A percentile compares a stretch with the other conserved stretches of the same genome.
phyloP scores from a whole-genome alignment of 2,113 vertebrate species.

The Malurus alboscapulatus region DNA sequence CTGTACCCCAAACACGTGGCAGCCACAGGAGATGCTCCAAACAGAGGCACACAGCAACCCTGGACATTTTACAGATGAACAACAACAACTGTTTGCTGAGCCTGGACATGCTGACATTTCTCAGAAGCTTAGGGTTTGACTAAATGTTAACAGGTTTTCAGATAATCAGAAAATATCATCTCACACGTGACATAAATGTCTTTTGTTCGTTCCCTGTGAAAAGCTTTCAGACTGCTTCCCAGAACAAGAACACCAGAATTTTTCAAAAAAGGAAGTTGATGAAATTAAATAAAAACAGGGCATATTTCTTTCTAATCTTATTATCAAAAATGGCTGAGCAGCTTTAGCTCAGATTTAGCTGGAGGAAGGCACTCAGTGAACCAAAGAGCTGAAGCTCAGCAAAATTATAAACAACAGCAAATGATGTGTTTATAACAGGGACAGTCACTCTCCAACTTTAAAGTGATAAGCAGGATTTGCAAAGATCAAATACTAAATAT shows the following conservation, averaged over 20 bases:
- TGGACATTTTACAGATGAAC: neutral
- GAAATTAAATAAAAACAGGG: neutral
- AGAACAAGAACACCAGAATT: neutral
- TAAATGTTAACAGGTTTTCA: neutral
- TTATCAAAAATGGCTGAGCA: constrained; percentile 3
- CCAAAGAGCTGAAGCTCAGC: neutral
- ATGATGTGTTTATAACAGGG: neutral
- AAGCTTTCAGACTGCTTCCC: neutral
- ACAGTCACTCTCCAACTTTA: neutral
- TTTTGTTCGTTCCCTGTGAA: neutral
- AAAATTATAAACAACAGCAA: neutral
- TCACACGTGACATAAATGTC: neutral
- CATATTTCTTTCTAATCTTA: constrained; percentile 9
- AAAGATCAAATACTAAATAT: neutral
- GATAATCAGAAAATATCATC: neutral
- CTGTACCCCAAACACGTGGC: accelerated
- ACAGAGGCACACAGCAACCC: accelerated
- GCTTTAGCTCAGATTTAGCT: constrained; percentile 6
- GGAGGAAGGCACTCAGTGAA: neutral
- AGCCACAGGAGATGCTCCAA: neutral
- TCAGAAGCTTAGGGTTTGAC: neutral
- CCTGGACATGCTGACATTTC: neutral
- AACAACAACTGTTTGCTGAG: neutral
- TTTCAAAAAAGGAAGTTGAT: neutral
- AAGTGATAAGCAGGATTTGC: neutral